These are phyloP conservation scores for Psettodes erumei DNA, from an alignment of 2,113 vertebrate genomes.

Conservation along the genomic window DNA sequence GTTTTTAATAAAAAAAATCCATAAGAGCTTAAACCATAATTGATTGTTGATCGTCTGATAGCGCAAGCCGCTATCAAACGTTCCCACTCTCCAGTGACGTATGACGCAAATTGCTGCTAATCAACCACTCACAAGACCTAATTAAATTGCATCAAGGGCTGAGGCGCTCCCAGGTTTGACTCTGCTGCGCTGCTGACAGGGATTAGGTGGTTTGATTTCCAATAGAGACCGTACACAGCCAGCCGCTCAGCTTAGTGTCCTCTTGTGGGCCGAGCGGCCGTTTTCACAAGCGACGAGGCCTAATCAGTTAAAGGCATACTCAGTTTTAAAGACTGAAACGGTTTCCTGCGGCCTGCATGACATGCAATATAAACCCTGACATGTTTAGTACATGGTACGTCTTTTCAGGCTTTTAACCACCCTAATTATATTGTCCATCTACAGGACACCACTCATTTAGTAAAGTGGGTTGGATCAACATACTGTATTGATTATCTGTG, in stretches of 20 bases:
- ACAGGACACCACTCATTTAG: conserved; percentile 55
- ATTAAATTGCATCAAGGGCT: conserved; percentile 24
- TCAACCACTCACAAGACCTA: conserved; percentile 2
- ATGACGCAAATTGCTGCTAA: not conserved
- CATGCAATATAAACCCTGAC: no score
- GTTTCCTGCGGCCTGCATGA: not conserved
- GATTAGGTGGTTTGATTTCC: conserved; percentile 16
- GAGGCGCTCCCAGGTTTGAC: not conserved
- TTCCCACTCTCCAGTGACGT: conserved; percentile 10
- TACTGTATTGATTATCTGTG: conserved; percentile 53
- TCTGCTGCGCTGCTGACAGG: not conserved
- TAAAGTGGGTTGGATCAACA: conserved; percentile 68
- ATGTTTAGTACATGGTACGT: no score
- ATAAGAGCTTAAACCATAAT: not conserved
- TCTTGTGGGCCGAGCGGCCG: not conserved
- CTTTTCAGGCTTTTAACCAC: conserved; percentile 40
- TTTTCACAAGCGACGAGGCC: not conserved
- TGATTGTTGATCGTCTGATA: conserved; percentile 12
- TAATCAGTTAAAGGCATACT: not conserved
- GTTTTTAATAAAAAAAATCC: not conserved
- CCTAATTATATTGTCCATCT: conserved; percentile 50
- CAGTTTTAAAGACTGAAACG: not conserved
- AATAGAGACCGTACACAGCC: not conserved
- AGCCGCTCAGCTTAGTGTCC: not conserved
- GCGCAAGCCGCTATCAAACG: not conserved